Evolutionary conservation across 2,888 invertebrate species (phyloP).

Genomic region (Cremastobaeus sp.): DNA sequence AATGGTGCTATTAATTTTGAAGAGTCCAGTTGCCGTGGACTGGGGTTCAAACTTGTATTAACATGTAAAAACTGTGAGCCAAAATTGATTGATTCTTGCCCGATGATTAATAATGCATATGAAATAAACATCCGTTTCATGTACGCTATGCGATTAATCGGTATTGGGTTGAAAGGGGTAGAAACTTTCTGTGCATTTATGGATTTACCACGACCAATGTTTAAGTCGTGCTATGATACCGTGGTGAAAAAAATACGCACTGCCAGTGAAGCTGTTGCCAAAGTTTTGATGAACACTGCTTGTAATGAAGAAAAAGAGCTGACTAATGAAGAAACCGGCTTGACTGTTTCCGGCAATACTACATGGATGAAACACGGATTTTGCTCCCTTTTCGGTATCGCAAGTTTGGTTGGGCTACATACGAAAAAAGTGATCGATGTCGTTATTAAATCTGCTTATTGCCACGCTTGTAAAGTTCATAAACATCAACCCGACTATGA

Average conservation of each 20-base stretch:
- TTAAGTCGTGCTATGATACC: constrained; percentile 41
- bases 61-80: constrained; percentile 20
- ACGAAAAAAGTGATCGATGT: constrained; percentile 28
- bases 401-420: constrained; percentile 16
- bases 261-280: constrained; percentile 27
- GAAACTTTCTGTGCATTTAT: constrained; percentile 28
- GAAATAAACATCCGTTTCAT: constrained; percentile 12
- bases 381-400: constrained; percentile 22
- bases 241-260: constrained; percentile 2
- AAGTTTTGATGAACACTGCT: constrained; percentile 28
- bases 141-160: constrained; percentile 19
- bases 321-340: constrained; percentile 13
- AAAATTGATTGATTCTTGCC: constrained; percentile 13
- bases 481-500: constrained; percentile 9
- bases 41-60: constrained; percentile 8
- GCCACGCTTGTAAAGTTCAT: constrained; percentile 17
- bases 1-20: constrained; percentile 8
- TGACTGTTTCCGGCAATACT: constrained; percentile 6
- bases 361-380: constrained; percentile 27
- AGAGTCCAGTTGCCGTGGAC: constrained; percentile 3
- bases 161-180: constrained; percentile 39
- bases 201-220: constrained; percentile 58
- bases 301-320: constrained; percentile 31
- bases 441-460: constrained; percentile 18
- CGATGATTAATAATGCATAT: constrained; percentile 13